Evolutionary conservation across 2,888 invertebrate species (phyloP), one percentile per base, ranked within the genome.

Genomic region (Stenurella melanura): DNA sequence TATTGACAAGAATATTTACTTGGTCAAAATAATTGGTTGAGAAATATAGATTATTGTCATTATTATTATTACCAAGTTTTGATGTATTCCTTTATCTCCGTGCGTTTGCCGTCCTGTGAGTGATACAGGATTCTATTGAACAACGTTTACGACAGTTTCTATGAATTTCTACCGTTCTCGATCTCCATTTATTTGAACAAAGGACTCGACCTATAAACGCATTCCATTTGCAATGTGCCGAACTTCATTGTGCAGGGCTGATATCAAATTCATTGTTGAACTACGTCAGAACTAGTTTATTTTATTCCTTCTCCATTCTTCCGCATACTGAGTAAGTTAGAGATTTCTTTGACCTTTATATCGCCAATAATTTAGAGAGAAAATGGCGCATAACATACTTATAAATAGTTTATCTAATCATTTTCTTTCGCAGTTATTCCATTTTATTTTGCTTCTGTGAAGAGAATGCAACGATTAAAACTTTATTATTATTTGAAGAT

Each of bases 151-250:
- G 54, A 72, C 54, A 63, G 72, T 72, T 72, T 72, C 72, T 58
- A 63, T 63, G 72, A 72, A 61, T 57, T 18, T 71, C 60, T 61
- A 38, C 17, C 60, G 21, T 63, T 58, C 30, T 11, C 72, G 61
- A 18, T 63, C 72, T 72, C 72, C 72, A 72, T 61, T 72, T 72
- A 63, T 54, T 63, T 17, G 63, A 72, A 72, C 72, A 72, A 72
- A 63, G 72, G 54, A 17, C 34, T 54, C 72, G n/a, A 30, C 38
- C 70, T 61, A 58, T 54, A 72, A 72, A 72, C 61, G 72, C 61
- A 72, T 72, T 72, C 72, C 61, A 61, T 72, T 63, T 72, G 60
- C 54, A 68, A 30, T 61, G 50, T 38, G 61, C 66, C 19, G 60
- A 57, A 67, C 57, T 60, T 61, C 57, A 74, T 74, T 61, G 69